Base-by-base conservation (phyloP, 2,797 vertebrate genomes). In the Phyllotis vaccarum region DNA sequence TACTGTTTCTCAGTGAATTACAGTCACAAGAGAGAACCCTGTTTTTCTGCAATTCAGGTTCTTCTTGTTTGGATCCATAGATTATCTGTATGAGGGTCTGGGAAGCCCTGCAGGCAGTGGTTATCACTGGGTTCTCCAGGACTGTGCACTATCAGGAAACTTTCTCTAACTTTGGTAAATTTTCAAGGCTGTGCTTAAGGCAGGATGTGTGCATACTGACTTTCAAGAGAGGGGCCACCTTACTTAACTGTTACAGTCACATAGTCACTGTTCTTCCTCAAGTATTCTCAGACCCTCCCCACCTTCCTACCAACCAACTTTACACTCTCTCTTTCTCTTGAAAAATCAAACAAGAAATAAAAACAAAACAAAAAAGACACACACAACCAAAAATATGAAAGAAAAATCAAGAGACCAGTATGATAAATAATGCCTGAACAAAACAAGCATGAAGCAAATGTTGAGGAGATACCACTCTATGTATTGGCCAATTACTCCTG, bases 141-240 rank as follows among this genome's bases (percentile, higher is more conserved):
- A 95, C 79, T 93, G 56, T 68, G 22, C 9, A 62, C 8, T 58
- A 78, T 85, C 91, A 88, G 78, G 21, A 66, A 78, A 40, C 54
- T 93, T 95, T 95, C 58, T 86, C 70, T 56, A 83, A 72, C 72
- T 82, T 80, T 93, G 79, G 37, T 90, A 58, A 54, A 54, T 72
- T 92, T 91, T 74, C 82, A 94, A 86, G 31, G 37, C 52, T 94
- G 58, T 14, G 13, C 76, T 91, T 88, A 60, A 92, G 21, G 31
- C 90, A 86, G 64, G 31, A 82, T 52, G 46, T 70, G 11, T 72
- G 29, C 16, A 68, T 27, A 56, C 62, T 70, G 56, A 89, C 43
- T 70, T 92, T n/a, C 76, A 68, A 62, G 58, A 43, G 24, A 92
- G 37, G 49, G 72, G 78, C 22, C 56, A 40, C n/a, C 70, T 68